phyloP scores from a whole-genome alignment of 2,113 vertebrate species.

The Pachycephala philippinensis region DNA sequence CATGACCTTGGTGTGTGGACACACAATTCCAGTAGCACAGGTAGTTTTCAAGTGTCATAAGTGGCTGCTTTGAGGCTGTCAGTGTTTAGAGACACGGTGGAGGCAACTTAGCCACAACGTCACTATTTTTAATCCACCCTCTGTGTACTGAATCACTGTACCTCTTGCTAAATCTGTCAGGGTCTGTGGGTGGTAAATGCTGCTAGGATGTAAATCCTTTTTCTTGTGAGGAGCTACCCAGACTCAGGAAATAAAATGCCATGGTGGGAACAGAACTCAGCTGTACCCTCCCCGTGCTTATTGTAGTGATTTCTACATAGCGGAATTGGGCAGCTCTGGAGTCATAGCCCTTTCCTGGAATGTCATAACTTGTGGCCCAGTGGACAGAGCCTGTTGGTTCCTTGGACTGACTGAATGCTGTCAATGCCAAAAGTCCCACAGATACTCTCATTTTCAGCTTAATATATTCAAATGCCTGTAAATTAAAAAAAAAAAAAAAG shows the following conservation, averaged over 20 bases:
- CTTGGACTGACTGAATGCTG: background rate
- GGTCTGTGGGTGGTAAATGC: conserved; percentile 57
- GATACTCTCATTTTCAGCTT: background rate
- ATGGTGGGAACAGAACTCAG: background rate
- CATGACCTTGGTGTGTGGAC: background rate
- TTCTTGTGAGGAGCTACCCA: conserved; percentile 1
- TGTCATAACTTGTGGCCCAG: background rate
- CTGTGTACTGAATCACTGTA: conserved; percentile 63
- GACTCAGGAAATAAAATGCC: background rate
- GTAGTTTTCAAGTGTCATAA: background rate
- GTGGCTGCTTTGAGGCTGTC: background rate
- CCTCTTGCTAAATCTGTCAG: conserved; percentile 62
- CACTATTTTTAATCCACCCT: conserved; percentile 68
- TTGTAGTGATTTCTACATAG: background rate
- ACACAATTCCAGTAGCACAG: background rate
- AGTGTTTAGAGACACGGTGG: background rate
- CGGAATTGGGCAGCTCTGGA: background rate
- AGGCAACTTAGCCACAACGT: conserved; percentile 6
- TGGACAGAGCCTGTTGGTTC: background rate
- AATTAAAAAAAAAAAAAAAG: background rate
- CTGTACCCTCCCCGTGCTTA: background rate
- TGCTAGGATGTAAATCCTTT: conserved; percentile 33
- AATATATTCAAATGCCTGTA: background rate
- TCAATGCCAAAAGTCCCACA: background rate
- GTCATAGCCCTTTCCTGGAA: background rate